These are phyloP conservation scores for Coracias cyanogaster DNA, from an alignment of 2,797 vertebrate genomes.

Conservation along the genomic window DNA sequence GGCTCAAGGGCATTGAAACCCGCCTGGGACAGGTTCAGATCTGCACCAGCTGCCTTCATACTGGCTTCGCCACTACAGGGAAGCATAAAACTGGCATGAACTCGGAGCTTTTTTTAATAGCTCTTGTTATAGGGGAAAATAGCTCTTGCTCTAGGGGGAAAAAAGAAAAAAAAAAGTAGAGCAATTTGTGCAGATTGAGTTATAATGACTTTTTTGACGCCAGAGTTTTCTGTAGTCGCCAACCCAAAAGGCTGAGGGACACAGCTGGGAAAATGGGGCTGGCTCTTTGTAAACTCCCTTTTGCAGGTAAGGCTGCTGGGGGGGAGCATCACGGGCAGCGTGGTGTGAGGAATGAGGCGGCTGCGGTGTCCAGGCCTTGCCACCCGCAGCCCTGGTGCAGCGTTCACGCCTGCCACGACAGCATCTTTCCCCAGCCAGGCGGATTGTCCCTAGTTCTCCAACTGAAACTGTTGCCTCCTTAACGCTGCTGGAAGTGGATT, in stretches of 20 bases:
- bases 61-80: background rate
- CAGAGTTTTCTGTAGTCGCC: background rate
- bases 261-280: background rate
- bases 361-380: background rate
- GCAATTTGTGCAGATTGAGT: background rate
- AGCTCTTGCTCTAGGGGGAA: fast-evolving
- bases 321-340: fast-evolving
- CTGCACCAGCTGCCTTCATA: background rate
- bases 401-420: background rate
- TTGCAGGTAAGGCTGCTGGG: background rate
- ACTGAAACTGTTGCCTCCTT: background rate
- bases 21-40: too few species aligned
- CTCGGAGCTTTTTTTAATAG: background rate
- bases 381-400: too few species aligned
- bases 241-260: background rate
- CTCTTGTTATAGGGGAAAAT: too few species aligned
- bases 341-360: background rate
- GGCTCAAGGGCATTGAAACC: fast-evolving
- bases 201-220: background rate
- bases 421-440: background rate
- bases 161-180: too few species aligned
- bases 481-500: background rate
- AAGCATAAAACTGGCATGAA: background rate
- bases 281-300: background rate
- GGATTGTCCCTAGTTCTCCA: background rate